Percentiles rank a stretch among this genome's conserved stretches.
Conservation (phyloP, 2,888 invertebrate species). For the Apamea epomidion region DNA sequence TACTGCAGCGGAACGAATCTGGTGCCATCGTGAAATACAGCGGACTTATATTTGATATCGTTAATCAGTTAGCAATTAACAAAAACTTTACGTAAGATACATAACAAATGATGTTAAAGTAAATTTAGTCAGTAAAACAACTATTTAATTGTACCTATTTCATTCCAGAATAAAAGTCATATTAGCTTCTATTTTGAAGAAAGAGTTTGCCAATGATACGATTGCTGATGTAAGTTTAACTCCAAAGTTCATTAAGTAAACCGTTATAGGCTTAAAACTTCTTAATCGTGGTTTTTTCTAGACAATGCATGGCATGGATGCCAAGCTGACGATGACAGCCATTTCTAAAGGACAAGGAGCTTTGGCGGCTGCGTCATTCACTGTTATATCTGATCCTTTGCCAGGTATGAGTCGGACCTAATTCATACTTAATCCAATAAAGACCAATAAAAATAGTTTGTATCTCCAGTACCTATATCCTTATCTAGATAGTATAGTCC, state of each 20-base stretch:
- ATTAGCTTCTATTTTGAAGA: constrained; percentile 75
- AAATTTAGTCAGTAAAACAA: neutral
- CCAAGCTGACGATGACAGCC: constrained; percentile 77
- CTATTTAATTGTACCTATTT: neutral
- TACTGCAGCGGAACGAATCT: constrained; percentile 91
- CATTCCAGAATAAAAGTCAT: constrained; percentile 82
- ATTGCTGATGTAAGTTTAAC: constrained; percentile 74
- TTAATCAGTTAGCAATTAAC: constrained; percentile 93
- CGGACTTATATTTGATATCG: constrained; percentile 95
- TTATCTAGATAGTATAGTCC: neutral
- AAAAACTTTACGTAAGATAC: constrained; percentile 94
- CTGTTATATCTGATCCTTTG: constrained; percentile 77
- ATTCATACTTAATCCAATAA: neutral
- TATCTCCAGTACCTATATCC: neutral
- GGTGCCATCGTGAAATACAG: constrained; percentile 90
- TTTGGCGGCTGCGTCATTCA: constrained; percentile 83
- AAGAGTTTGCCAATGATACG: constrained; percentile 75
- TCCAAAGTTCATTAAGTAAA: neutral
- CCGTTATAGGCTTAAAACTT: neutral
- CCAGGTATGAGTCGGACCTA: constrained; percentile 73
- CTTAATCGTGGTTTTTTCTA: constrained; percentile 57
- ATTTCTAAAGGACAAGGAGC: constrained; percentile 82
- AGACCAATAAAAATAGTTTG: neutral
- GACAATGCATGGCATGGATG: constrained; percentile 78
- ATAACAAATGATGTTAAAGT: neutral